Base-by-base conservation (phyloP, 2,113 vertebrate species). In the Neotragus moschatus region DNA sequence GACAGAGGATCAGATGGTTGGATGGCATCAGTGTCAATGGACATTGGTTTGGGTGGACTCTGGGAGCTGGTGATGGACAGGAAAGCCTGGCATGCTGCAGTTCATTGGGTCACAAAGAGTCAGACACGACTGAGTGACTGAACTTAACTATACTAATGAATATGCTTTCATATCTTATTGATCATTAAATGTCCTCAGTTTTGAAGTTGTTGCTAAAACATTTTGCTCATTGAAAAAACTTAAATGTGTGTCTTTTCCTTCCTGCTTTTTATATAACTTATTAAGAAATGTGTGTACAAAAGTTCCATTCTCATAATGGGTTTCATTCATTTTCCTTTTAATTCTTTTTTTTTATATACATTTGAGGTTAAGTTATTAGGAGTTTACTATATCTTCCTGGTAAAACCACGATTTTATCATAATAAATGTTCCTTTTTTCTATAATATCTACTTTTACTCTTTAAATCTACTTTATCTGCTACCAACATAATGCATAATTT, bases 61-160 rank as follows among this genome's bases (percentile, higher is more conserved):
- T 4, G 7, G 33, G 3, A n/a, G 61, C 2, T 63, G 16, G 33
- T 63, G 61, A n/a, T n/a, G 33, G 15, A n/a, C 61, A 66, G 4
- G 61, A 16, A 66, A 33, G 16, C 61, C 33, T 66, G 61, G 61
- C 0, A 0, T 66, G 33, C 16, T n/a, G 33, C 0, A 16, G 61
- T n/a, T 63, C 16, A 9, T 2, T 4, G 33, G 33, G 16, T 63
- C 2, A 4, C 33, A 19, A 63, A 17, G 16, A 63, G 13, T 63
- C 15, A 7, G 16, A 19, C 7, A 19, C 0, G 16, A n/a, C 33
- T 19, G 7, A n/a, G 16, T 0, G 0, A n/a, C 30, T n/a, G 61
- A 66, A 66, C 7, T n/a, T 33, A 66, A 5, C 61, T 85, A 81
- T 55, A 45, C 7, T 53, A 82, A n/a, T 53, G 30, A 86, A 47